Conservation (phyloP, 2,113 vertebrate genomes). For the Vireo altiloquus region DNA sequence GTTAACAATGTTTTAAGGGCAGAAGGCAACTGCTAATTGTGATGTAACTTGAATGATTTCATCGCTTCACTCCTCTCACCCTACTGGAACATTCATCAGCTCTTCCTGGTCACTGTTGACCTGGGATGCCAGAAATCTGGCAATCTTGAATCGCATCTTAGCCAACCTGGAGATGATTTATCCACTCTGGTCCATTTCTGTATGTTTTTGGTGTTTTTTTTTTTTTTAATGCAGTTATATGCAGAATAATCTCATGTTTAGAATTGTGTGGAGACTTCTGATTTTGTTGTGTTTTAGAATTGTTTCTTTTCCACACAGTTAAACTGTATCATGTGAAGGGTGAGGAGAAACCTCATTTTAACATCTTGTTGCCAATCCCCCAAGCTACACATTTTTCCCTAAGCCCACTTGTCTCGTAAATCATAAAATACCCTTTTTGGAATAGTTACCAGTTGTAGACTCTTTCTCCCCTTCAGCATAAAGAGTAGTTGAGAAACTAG, state of each 20-base stretch:
- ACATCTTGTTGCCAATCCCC: neutral
- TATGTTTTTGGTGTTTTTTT: neutral
- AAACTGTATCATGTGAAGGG: neutral
- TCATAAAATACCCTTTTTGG: neutral
- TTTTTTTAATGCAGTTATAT: neutral
- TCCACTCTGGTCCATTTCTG: neutral
- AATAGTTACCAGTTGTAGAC: neutral
- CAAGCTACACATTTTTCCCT: neutral
- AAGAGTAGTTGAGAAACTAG: neutral
- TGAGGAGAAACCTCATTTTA: neutral
- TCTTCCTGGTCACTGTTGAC: constrained; percentile 19
- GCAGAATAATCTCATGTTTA: neutral
- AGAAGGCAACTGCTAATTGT: constrained; percentile 35
- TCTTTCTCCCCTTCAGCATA: neutral
- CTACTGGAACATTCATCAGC: neutral
- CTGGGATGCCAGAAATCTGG: constrained; percentile 11
- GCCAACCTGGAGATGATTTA: neutral
- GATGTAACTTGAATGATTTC: constrained; percentile 60
- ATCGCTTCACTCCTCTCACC: constrained; percentile 18
- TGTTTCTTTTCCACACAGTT: neutral
- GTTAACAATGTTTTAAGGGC: constrained; percentile 7
- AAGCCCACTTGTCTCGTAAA: neutral
- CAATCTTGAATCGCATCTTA: neutral
- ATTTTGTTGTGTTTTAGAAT: neutral
- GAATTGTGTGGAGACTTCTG: neutral